Evolutionary conservation across 2,888 invertebrate species (phyloP).

Genomic region (Phortica okadai): DNA sequence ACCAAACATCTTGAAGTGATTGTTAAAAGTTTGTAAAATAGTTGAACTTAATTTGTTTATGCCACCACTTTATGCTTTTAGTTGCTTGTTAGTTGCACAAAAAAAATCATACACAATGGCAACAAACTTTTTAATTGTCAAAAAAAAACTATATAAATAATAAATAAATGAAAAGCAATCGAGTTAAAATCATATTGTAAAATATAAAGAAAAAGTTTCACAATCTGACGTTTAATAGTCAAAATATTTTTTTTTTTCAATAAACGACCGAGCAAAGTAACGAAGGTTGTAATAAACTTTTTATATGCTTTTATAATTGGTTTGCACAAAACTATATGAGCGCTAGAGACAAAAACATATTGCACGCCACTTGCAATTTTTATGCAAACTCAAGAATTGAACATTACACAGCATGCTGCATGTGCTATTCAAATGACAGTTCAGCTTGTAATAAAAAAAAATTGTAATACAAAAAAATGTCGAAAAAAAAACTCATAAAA

Average conservation of each 20-base stretch:
- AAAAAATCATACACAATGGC: too few species aligned
- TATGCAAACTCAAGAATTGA: background rate
- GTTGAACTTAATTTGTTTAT: background rate
- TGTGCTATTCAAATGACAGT: background rate
- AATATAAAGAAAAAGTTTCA: background rate
- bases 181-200: background rate
- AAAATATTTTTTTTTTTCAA: background rate
- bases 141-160: background rate
- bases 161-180: background rate
- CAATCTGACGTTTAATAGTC: background rate
- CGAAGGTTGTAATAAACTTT: background rate
- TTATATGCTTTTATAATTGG: background rate
- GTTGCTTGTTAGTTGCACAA: slow-evolving; percentile 15
- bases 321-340: background rate
- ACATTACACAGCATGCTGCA: too few species aligned
- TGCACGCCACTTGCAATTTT: too few species aligned
- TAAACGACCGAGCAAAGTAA: background rate
- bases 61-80: background rate
- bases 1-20: background rate
- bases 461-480: background rate
- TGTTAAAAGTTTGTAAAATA: slow-evolving; percentile 14
- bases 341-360: too few species aligned
- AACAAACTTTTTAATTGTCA: slow-evolving; percentile 18
- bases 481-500: background rate
- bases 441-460: background rate